phyloP scores from a whole-genome alignment of 2,113 vertebrate genomes.

The Mirza zaza region DNA sequence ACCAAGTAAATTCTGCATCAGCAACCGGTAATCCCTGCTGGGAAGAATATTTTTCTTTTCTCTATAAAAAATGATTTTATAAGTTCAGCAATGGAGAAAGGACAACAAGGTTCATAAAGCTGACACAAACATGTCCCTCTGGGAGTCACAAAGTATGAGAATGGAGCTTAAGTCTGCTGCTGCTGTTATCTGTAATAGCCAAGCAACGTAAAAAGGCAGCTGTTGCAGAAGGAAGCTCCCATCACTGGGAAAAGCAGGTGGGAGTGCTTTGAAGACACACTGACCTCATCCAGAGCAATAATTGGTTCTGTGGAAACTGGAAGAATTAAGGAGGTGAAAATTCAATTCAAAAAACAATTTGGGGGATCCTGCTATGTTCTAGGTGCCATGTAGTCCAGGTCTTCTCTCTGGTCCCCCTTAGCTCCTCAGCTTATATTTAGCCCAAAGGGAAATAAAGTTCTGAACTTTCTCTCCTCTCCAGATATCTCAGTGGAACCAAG shows the following conservation, averaged over 20 bases:
- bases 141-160: not conserved
- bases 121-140: not conserved
- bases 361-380: too few relatives aligned
- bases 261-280: not conserved
- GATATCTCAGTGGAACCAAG: not conserved
- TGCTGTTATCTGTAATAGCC: not conserved
- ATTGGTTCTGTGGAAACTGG: not conserved
- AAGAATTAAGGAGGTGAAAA: not conserved
- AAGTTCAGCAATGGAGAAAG: not conserved
- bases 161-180: not conserved
- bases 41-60: constrained; percentile 5
- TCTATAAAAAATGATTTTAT: not conserved
- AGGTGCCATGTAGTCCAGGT: not conserved
- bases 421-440: not conserved
- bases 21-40: not conserved
- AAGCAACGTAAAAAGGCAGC: not conserved
- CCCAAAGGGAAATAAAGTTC: not conserved
- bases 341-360: not conserved
- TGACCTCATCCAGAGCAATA: not conserved
- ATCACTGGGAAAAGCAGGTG: not conserved
- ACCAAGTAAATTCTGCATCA: not conserved
- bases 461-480: not conserved
- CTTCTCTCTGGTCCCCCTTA: not conserved
- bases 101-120: not conserved
- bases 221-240: not conserved